Percentiles rank a stretch among this genome's conserved stretches.
Evolutionary conservation across 92 coral and sea anemone genomes (phyloP).

Genomic region (Palythoa grandiflora): DNA sequence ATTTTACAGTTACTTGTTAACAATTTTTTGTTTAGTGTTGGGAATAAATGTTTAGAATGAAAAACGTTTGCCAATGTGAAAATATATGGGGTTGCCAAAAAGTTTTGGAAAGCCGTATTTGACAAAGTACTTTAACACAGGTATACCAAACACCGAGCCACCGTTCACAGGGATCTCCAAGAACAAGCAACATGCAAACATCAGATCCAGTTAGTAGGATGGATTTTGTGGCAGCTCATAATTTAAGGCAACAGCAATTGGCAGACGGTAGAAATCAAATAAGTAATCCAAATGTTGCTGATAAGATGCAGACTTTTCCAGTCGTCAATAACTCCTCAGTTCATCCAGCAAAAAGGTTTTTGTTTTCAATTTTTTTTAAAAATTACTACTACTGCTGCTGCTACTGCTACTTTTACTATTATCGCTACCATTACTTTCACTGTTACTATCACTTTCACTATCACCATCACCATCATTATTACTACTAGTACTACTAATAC

Average conservation of each 20-base stretch:
- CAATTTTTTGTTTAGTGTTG: no score
- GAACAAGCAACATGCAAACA: neutral
- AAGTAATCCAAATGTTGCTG: neutral
- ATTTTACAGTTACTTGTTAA: no score
- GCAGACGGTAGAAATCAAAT: neutral
- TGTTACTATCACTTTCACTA: no score
- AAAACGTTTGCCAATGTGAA: no score
- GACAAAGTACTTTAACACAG: neutral
- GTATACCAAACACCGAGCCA: conserved; percentile 1
- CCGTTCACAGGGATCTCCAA: conserved; percentile 10
- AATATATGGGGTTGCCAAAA: no score
- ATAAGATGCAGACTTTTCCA: conserved; percentile 15
- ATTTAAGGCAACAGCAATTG: neutral
- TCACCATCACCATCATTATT: no score
- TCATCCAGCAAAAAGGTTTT: conserved; percentile 9
- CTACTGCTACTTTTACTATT: no score
- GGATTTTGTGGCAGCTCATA: neutral
- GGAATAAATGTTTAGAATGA: no score
- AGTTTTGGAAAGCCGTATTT: no score
- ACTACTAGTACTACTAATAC: no score
- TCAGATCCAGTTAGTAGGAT: neutral
- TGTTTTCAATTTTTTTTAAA: no score
- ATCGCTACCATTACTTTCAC: no score
- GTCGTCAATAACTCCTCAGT: neutral
- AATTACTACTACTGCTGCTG: neutral